phyloP scores from a whole-genome alignment of 2,113 vertebrate genomes.

The pig (Sus scrofa) region DNA sequence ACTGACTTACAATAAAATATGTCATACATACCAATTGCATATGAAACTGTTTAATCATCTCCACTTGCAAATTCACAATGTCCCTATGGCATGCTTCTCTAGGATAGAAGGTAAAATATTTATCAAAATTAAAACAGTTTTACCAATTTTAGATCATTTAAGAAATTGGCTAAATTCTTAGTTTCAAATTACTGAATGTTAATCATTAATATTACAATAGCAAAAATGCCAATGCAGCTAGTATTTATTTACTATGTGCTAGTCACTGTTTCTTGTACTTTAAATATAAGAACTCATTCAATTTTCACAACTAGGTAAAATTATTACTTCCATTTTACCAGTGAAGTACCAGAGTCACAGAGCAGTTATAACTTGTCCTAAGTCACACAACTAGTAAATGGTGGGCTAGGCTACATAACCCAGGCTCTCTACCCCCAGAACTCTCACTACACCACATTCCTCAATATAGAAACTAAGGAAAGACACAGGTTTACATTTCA shows the following conservation, averaged over 20 bases:
- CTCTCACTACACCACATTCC: neutral
- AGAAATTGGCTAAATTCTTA: conserved; percentile 18
- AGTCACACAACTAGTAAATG: neutral
- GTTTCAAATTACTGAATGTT: conserved; percentile 23
- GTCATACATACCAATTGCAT: conserved; percentile 94
- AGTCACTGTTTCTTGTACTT: neutral
- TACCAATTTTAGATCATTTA: conserved; percentile 20
- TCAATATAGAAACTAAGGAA: conserved; percentile 6
- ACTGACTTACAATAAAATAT: conserved; percentile 26
- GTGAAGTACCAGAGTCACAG: neutral
- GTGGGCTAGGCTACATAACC: neutral
- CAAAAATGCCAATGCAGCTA: neutral
- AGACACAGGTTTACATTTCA: neutral
- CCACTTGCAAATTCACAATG: conserved; percentile 98
- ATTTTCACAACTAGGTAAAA: conserved; percentile 32
- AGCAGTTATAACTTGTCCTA: neutral
- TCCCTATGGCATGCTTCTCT: conserved; percentile 97
- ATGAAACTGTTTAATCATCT: conserved; percentile 99
- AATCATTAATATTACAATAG: conserved; percentile 26
- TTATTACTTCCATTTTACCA: conserved; percentile 1
- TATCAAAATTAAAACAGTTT: conserved; percentile 51
- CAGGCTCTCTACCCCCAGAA: neutral
- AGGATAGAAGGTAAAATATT: conserved; percentile 65
- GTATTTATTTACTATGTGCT: neutral
- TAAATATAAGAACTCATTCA: conserved; percentile 29